Evolutionary conservation across 2,888 invertebrate genomes (phyloP), one percentile per base, ranked within the genome.

Genomic region (Rhingia rostrata): DNA sequence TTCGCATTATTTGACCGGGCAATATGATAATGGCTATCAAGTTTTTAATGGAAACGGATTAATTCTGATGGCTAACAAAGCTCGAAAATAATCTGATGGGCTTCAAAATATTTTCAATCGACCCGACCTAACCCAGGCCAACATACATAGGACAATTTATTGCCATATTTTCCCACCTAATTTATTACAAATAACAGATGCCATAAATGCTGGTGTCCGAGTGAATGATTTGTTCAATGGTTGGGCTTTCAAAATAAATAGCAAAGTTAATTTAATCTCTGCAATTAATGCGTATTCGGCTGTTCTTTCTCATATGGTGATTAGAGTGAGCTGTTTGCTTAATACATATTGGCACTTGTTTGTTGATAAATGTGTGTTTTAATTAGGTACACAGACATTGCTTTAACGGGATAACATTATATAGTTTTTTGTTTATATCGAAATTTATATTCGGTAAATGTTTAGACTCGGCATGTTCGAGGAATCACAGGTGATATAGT

Each of bases 41-140:
- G 78, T 73, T 83, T 78, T 72, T 72, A 78, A 78, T 73, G 72
- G 54, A 78, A 73, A 73, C 43, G 67, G 72, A 61, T 78, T 82
- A 82, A 78, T 78, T 56, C 66, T 78, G 61, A 72, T 63, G 54
- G 53, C 43, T 35, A 66, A 14, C 49, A 39, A 58, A 73, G 51
- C 67, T 6, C 56, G 61, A 30, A 22, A 5, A 83, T 82, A 78
- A 82, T 33, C 72, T 72, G 47, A 78, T 78, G 72, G 12, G 37
- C 67, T 58, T 51, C 74, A 80, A 81, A 56, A 56, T 12, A 75
- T 51, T 64, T 64, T 51, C 51, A 64, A 75, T 78, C 51, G 49
- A 51, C 30, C 56, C 14, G 37, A 22, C 4, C 22, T 2, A 22
- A 22, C 22, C 22, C 22, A 22, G 22, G 22, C 22, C 22, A 2